A percentile compares a stretch with the other conserved stretches of the same genome.
Conservation (phyloP, 2,888 invertebrate genomes). For the Cheilosia soror region DNA sequence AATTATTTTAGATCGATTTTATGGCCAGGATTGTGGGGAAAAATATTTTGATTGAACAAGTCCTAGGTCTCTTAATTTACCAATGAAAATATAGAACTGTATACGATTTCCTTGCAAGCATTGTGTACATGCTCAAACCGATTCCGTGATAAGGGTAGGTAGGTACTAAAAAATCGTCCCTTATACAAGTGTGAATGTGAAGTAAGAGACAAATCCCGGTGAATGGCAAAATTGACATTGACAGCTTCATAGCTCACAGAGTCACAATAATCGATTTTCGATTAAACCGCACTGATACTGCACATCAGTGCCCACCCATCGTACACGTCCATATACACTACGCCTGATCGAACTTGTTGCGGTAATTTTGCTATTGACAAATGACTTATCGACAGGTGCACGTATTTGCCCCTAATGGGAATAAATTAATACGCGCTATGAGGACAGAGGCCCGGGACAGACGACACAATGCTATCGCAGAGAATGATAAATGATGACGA, state of each 20-base stretch:
- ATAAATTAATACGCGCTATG: neutral
- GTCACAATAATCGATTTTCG: neutral
- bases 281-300: neutral
- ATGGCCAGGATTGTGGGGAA: no score
- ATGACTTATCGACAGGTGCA: slow-evolving; percentile 29
- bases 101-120: no score
- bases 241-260: neutral
- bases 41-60: no score
- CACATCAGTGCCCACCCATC: neutral
- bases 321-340: neutral
- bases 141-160: no score
- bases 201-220: no score
- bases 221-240: neutral
- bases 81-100: no score
- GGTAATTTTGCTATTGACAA: slow-evolving; percentile 39
- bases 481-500: slow-evolving; percentile 33
- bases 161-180: no score
- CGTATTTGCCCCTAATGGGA: slow-evolving; percentile 4
- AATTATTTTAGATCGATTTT: no score
- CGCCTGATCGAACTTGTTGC: slow-evolving; percentile 15
- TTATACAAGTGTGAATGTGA: no score
- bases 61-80: no score
- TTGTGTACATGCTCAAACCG: no score
- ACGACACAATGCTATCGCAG: neutral
- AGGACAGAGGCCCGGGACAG: neutral